Evolutionary conservation across 2,113 vertebrate genomes (phyloP), one percentile per base, ranked within the genome.

Genomic region (Dasyornis broadbenti): DNA sequence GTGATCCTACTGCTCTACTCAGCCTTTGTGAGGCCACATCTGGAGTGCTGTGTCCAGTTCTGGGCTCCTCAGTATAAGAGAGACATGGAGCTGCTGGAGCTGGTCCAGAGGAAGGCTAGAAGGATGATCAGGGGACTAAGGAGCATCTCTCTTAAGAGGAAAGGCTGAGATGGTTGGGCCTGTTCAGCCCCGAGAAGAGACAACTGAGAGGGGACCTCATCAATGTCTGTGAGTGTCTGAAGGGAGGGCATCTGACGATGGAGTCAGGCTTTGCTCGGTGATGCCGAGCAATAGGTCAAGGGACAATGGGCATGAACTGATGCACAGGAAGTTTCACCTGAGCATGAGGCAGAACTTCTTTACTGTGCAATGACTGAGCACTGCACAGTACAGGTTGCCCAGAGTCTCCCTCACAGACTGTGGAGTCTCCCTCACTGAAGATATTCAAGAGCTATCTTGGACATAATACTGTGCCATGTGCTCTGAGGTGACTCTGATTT

Each of bases 301-400:
- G 68, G 16, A 3, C 33, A 61, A 3, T 0, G 3, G 11, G 39
- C 37, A 60, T 3, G 77, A 60, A 52, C 9, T 33, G 37, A 45
- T 3, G 7, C 33, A 45, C 7, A 60, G 22, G 14, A 23, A 78
- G 8, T 1, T n/a, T 28, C 28, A 47, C 10, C 30, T 63, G 39
- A 63, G 54, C 23, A 21, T 7, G 6, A 54, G 28, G 28, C 37
- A n/a, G 13, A 78, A 21, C 1, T 15, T 69, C 4, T 37, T 45
- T 13, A 8, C 47, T 28, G 4, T 21, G 6, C 7, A 20, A 14
- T 49, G 49, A 63, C 24, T 0, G 0, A 24, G 24, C 47, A 47
- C 30, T 27, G 35, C 24, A 16, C n/a, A n/a, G n/a, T n/a, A 56
- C 17, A 35, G 21, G 21, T 3, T 49, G 26, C 15, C 31, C 5